phyloP scores from a whole-genome alignment of 2,888 invertebrate genomes.

The Drosophila greeni region DNA sequence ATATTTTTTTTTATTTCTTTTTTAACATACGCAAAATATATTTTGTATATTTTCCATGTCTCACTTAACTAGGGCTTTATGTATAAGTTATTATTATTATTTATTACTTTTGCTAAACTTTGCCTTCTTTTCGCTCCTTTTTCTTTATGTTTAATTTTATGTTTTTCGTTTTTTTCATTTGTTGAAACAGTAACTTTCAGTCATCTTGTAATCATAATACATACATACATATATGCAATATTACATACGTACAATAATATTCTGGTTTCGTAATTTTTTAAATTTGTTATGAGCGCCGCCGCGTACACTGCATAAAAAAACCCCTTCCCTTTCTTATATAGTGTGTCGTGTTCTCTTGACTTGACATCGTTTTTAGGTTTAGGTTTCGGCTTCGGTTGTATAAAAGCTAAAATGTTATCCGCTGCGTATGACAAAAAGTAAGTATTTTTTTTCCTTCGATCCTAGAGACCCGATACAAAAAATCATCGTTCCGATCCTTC shows the following conservation, averaged over 20 bases:
- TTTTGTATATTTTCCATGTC: constrained; percentile 63
- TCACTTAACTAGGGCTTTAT: constrained; percentile 53
- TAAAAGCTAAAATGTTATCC: constrained; percentile 64
- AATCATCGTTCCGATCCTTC: constrained; percentile 26
- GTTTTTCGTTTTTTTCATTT: constrained; percentile 40
- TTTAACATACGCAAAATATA: constrained; percentile 78
- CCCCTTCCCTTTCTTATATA: constrained; percentile 69
- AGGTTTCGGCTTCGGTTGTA: constrained; percentile 43
- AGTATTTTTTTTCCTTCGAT: too few relatives aligned
- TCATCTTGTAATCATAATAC: constrained; percentile 70
- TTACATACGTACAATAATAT: constrained; percentile 60
- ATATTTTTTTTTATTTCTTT: constrained; percentile 35
- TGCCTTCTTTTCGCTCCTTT: constrained; percentile 33
- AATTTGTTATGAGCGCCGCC: constrained; percentile 65
- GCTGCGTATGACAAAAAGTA: constrained; percentile 62
- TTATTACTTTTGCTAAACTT: constrained; percentile 47
- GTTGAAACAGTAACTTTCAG: constrained; percentile 74
- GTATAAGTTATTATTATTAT: constrained; percentile 44
- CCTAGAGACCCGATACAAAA: constrained; percentile 50
- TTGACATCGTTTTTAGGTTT: constrained; percentile 25
- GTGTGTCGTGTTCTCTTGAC: constrained; percentile 67
- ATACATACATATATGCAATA: constrained; percentile 54
- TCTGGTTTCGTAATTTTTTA: constrained; percentile 40
- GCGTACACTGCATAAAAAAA: constrained; percentile 61
- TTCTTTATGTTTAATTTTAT: constrained; percentile 40